Evolutionary conservation across 2,113 vertebrate species (phyloP).

Genomic region (Pipa parva): DNA sequence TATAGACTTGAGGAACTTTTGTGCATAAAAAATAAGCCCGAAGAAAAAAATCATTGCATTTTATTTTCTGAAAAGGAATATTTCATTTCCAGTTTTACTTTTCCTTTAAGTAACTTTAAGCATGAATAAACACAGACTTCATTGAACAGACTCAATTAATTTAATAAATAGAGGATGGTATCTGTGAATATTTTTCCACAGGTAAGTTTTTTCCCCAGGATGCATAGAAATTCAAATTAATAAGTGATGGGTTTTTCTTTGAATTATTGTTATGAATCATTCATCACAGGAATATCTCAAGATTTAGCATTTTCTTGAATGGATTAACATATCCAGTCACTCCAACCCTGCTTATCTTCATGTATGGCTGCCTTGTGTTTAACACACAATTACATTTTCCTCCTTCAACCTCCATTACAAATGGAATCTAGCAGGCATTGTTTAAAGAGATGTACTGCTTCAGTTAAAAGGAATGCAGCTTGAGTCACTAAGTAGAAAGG

Average conservation of each 20-base stretch:
- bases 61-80: background rate
- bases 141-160: slow-evolving; percentile 8
- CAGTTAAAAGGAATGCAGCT: slow-evolving; percentile 62
- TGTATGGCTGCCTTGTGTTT: slow-evolving; percentile 59
- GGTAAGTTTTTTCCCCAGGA: background rate
- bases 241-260: slow-evolving; percentile 20
- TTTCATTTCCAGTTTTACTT: background rate
- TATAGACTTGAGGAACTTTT: no score
- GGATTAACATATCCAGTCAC: slow-evolving; percentile 60
- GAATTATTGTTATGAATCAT: slow-evolving; percentile 47
- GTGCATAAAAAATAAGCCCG: no score
- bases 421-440: slow-evolving; percentile 67
- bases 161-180: slow-evolving; percentile 5
- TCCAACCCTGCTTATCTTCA: slow-evolving; percentile 60
- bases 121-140: slow-evolving; percentile 3
- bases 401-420: slow-evolving; percentile 66
- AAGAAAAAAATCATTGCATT: no score
- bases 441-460: slow-evolving; percentile 70
- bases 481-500: slow-evolving; percentile 59
- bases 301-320: slow-evolving; percentile 32
- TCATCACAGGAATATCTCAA: slow-evolving; percentile 56
- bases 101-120: background rate
- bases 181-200: slow-evolving; percentile 9
- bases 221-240: slow-evolving; percentile 40
- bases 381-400: slow-evolving; percentile 70